Base-by-base conservation (phyloP, 2,797 vertebrate species). In the Distichodus sexfasciatus region DNA sequence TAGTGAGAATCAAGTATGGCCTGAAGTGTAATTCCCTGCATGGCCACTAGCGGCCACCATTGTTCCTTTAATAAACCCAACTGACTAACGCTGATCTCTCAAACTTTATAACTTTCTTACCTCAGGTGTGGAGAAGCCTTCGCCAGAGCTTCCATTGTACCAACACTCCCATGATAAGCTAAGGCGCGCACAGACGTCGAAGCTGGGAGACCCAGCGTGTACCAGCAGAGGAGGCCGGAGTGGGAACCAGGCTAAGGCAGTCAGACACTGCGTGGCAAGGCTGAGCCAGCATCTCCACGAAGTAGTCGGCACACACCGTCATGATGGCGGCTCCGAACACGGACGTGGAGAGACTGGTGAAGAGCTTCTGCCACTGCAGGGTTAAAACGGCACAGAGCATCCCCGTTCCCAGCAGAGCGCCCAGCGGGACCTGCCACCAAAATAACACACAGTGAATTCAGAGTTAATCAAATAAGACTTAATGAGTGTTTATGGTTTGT, bases 71-170 rank as follows among this genome's bases (percentile, higher is more conserved):
- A n/a, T n/a, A n/a, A n/a, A n/a, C n/a, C n/a, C n/a, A n/a, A n/a
- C n/a, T n/a, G n/a, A n/a, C n/a, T n/a, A n/a, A n/a, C n/a, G n/a
- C n/a, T n/a, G n/a, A n/a, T n/a, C n/a, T n/a, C n/a, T 3, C n/a
- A 5, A 40, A 5, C 3, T 12, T 2, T 9, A 2, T 19, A 1
- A 9, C 21, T 12, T 31, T 63, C 92, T 91, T 85, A 98, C 97
- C 94, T 86, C 98, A 96, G 0, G 96, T 98, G 87, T 99, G 97
- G 97, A 98, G 88, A 96, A 98, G 64, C 96, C 92, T 80, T 99
- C 97, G 0, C 91, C 94, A 0, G 83, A 99, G 94, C 83, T 96
- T 95, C 95, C 96, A 99, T 76, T 99, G 97, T 76, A 98, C 94
- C 78, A 99, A 85, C 59, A 97, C 90, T 0, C 97, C 97, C 55